A percentile compares a stretch with the other conserved stretches of the same genome.
Conservation (phyloP, 2,888 invertebrate genomes). For the Prosapia bicincta region DNA sequence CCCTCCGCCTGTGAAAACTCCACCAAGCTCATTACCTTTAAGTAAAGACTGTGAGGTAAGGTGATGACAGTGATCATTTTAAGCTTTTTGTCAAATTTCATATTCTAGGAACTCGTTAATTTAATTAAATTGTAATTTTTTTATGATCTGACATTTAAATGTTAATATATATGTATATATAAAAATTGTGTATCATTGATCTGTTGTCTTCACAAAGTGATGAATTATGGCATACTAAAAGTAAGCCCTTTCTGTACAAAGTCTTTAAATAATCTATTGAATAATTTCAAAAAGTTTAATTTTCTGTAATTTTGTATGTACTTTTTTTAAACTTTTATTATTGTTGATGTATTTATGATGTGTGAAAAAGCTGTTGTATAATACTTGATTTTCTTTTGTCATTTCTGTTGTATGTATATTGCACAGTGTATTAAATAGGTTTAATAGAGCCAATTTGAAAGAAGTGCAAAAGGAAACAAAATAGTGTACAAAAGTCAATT, state of each 20-base stretch:
- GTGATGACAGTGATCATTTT: conserved; percentile 59
- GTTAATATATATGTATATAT: conserved; percentile 12
- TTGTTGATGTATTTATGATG: conserved; percentile 31
- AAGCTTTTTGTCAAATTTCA: conserved; percentile 6
- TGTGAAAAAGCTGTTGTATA: conserved; percentile 19
- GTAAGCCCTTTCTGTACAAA: conserved; percentile 34
- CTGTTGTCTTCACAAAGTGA: conserved; percentile 39
- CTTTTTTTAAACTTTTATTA: conserved; percentile 26
- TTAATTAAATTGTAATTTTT: conserved; percentile 29
- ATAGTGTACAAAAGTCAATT: conserved; percentile 55
- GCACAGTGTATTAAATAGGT: conserved; percentile 40
- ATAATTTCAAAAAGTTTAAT: conserved; percentile 25
- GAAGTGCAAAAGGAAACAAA: conserved; percentile 35
- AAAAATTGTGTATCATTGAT: conserved; percentile 29
- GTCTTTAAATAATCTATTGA: conserved; percentile 30
- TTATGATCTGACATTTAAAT: conserved; percentile 33
- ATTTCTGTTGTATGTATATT: conserved; percentile 37
- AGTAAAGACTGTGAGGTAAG: conserved; percentile 85
- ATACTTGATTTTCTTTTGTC: conserved; percentile 21
- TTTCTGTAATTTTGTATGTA: conserved; percentile 3
- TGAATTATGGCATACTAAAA: conserved; percentile 35
- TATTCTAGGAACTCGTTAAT: not conserved
- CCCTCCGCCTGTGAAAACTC: not conserved
- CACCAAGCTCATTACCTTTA: conserved; percentile 52
- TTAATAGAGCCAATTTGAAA: conserved; percentile 26